Evolutionary conservation across 1,140 invertebrate genomes (phyloP).

Genomic region (Nebria ingens): DNA sequence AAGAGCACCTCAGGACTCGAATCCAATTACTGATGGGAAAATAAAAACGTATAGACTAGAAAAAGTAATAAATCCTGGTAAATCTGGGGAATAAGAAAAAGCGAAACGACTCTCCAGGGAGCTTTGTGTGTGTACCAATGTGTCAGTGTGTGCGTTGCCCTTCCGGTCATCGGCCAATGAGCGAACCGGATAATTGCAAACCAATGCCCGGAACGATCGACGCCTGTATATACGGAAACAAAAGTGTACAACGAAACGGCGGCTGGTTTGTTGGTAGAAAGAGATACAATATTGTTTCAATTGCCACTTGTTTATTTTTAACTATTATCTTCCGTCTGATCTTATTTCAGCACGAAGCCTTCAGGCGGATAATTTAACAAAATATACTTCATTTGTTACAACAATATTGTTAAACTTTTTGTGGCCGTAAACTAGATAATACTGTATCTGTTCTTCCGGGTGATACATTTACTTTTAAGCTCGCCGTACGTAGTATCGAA

Average conservation of each 20-base stretch:
- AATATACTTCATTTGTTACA: too few relatives aligned
- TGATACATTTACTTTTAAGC: too few relatives aligned
- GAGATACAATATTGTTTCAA: neutral
- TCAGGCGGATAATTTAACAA: too few relatives aligned
- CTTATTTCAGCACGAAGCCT: neutral
- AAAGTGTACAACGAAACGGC: neutral
- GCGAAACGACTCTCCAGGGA: neutral
- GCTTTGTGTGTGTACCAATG: too few relatives aligned
- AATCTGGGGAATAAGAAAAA: conserved; percentile 7
- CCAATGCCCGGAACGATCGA: neutral
- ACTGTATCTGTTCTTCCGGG: too few relatives aligned
- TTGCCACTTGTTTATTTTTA: neutral
- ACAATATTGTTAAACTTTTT: too few relatives aligned
- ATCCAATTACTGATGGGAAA: conserved; percentile 5
- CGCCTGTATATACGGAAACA: neutral
- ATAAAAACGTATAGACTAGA: conserved; percentile 7
- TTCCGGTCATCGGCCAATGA: conserved; percentile 5
- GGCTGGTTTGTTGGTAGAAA: too few relatives aligned
- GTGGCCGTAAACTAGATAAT: too few relatives aligned
- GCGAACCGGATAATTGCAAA: conserved; percentile 4
- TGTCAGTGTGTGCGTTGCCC: too few relatives aligned
- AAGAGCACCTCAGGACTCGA: neutral
- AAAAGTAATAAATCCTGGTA: conserved; percentile 8
- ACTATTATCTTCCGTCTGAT: neutral
- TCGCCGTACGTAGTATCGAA: too few relatives aligned